Conservation (phyloP, 2,113 vertebrate species). For the Antennarius striatus region DNA sequence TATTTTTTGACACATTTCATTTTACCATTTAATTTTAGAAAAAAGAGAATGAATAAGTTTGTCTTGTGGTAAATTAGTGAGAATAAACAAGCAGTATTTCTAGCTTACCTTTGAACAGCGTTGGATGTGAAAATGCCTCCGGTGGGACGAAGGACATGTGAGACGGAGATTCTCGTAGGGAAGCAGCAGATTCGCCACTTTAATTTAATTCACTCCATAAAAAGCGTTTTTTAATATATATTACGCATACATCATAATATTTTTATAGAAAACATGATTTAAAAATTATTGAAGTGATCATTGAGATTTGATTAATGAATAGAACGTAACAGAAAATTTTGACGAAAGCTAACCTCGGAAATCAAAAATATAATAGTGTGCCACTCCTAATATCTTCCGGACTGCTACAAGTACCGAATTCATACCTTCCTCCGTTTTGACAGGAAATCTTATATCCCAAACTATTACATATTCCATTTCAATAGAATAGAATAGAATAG, state of each 20-base stretch:
- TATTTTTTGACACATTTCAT: too few species aligned
- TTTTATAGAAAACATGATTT: too few species aligned
- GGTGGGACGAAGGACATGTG: conserved; percentile 11
- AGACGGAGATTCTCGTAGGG: background rate
- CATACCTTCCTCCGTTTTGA: background rate
- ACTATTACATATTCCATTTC: too few species aligned
- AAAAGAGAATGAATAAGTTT: too few species aligned
- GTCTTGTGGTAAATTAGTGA: too few species aligned
- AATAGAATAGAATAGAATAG: too few species aligned
- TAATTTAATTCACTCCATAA: background rate
- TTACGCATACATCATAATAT: too few species aligned
- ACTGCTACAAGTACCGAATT: background rate
- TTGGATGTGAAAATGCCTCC: background rate
- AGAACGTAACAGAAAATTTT: background rate
- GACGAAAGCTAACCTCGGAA: background rate
- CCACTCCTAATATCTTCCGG: background rate
- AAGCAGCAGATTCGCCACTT: background rate
- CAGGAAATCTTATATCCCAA: background rate
- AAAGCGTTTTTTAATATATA: background rate
- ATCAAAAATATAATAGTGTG: background rate
- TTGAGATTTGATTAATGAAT: background rate
- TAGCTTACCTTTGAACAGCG: background rate
- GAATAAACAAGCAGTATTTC: background rate
- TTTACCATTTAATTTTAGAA: too few species aligned
- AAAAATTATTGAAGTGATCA: background rate